These are phyloP conservation scores for Trichopoda pennipes DNA, from an alignment of 2,888 invertebrate genomes.

Conservation along the genomic window DNA sequence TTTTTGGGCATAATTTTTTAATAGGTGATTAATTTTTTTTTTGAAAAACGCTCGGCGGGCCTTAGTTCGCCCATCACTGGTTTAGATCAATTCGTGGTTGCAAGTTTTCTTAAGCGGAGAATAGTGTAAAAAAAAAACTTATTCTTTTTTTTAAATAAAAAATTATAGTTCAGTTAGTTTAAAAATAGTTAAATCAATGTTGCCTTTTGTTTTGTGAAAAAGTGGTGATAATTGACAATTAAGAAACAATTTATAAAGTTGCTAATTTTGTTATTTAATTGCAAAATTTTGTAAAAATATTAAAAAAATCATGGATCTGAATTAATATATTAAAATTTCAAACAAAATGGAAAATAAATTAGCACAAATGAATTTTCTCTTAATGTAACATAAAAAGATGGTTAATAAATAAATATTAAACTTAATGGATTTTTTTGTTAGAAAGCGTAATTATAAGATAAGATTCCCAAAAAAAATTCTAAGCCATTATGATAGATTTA, in stretches of 20 bases:
- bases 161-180: not conserved
- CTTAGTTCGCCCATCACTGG: too few relatives aligned
- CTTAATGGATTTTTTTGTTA: not conserved
- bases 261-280: slow-evolving; percentile 61
- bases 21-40: too few relatives aligned
- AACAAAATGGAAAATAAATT: slow-evolving; percentile 30
- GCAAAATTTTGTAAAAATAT: slow-evolving; percentile 1
- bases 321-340: not conserved
- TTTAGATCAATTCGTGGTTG: too few relatives aligned
- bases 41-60: too few relatives aligned
- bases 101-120: too few relatives aligned
- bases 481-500: too few relatives aligned
- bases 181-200: not conserved
- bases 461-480: too few relatives aligned
- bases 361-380: slow-evolving; percentile 22
- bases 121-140: not conserved
- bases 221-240: slow-evolving; percentile 55
- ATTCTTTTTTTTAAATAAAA: not conserved
- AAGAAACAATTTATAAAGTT: slow-evolving; percentile 53
- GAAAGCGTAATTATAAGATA: too few relatives aligned
- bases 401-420: not conserved
- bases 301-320: not conserved
- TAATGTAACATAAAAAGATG: not conserved
- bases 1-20: too few relatives aligned
- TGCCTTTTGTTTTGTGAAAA: not conserved